These are phyloP conservation scores for Archocentrus centrarchus DNA, from an alignment of 2,113 vertebrate species.

Conservation along the genomic window DNA sequence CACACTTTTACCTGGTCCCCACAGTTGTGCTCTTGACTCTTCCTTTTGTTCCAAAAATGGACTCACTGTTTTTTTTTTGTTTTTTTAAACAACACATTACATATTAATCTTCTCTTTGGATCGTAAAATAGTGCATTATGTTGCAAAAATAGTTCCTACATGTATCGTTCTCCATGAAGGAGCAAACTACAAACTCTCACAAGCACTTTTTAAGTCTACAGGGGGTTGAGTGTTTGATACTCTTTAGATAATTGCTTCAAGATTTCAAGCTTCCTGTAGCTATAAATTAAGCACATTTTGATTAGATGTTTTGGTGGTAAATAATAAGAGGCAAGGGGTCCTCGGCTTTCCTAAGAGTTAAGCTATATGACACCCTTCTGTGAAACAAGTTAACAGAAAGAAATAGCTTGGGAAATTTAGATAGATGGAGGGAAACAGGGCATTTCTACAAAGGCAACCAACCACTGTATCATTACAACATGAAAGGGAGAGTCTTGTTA, in stretches of 20 bases:
- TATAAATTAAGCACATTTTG: constrained; percentile 41
- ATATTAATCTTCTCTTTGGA: neutral
- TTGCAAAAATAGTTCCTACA: neutral
- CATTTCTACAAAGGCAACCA: constrained; percentile 49
- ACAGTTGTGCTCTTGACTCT: too few relatives aligned
- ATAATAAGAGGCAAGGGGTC: constrained; percentile 10
- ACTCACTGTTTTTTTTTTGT: too few relatives aligned
- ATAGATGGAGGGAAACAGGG: constrained; percentile 23
- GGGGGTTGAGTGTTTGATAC: constrained; percentile 1
- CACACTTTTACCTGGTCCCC: neutral
- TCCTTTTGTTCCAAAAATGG: too few relatives aligned
- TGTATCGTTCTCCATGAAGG: neutral
- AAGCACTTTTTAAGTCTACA: neutral
- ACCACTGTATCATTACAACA: constrained; percentile 60
- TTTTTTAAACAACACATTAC: too few relatives aligned
- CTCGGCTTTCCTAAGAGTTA: constrained; percentile 20
- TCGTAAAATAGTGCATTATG: neutral
- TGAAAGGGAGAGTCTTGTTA: constrained; percentile 64
- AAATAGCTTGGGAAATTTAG: constrained; percentile 34
- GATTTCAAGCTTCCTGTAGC: constrained; percentile 23
- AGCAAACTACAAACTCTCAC: constrained; percentile 2
- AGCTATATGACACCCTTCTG: constrained; percentile 24
- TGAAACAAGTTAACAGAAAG: constrained; percentile 21
- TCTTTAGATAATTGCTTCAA: constrained; percentile 25
- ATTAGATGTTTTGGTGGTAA: constrained; percentile 35